A percentile compares a stretch with the other conserved stretches of the same genome.
Evolutionary conservation across 2,888 invertebrate species (phyloP).

Genomic region (Latrodectus elegans): DNA sequence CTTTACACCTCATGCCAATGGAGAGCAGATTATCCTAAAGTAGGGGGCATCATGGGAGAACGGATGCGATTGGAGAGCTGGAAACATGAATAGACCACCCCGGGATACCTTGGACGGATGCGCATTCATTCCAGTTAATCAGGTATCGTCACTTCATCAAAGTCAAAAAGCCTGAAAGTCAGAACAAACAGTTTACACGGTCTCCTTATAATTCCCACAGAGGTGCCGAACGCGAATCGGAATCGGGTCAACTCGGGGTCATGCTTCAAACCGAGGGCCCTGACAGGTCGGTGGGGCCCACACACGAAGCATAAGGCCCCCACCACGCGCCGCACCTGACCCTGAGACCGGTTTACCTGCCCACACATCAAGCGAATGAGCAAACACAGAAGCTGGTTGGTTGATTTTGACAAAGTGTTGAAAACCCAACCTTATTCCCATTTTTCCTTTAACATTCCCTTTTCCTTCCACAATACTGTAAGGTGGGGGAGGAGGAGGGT

Average conservation of each 20-base stretch:
- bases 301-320: constrained; percentile 62
- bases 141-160: constrained; percentile 52
- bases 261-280: constrained; percentile 28
- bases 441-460: neutral
- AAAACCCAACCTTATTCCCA: neutral
- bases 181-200: constrained; percentile 67
- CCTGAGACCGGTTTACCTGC: constrained; percentile 59
- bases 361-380: constrained; percentile 49
- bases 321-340: constrained; percentile 53
- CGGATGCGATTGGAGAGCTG: constrained; percentile 10
- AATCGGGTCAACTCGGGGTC: constrained; percentile 40
- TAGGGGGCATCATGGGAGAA: constrained; percentile 54
- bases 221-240: constrained; percentile 37
- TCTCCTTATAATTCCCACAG: constrained; percentile 52
- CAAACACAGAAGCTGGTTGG: constrained; percentile 64
- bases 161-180: constrained; percentile 58
- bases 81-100: constrained; percentile 45
- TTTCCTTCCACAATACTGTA: neutral
- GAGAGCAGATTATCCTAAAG: constrained; percentile 28
- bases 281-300: constrained; percentile 47
- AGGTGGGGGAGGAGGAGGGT: neutral
- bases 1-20: constrained; percentile 20
- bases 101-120: neutral
- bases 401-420: constrained; percentile 23
- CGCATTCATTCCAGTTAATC: constrained; percentile 55